Evolutionary conservation across 2,888 invertebrate species (phyloP).

Genomic region (Embidobia sp.): DNA sequence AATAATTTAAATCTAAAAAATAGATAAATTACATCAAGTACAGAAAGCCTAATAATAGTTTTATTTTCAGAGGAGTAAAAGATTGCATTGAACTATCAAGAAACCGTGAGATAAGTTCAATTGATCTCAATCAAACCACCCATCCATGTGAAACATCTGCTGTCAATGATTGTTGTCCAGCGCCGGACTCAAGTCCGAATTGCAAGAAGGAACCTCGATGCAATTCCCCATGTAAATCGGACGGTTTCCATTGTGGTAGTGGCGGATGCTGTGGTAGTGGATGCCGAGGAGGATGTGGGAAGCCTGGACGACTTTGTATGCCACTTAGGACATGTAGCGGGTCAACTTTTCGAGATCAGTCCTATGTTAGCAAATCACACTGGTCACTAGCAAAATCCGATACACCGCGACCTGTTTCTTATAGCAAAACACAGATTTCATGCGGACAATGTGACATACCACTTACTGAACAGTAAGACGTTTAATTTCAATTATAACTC

Average conservation of each 20-base stretch:
- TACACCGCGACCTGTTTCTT: slow-evolving; percentile 65
- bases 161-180: slow-evolving; percentile 70
- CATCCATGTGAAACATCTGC: no score
- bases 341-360: slow-evolving; percentile 67
- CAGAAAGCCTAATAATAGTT: no score
- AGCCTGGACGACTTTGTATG: slow-evolving; percentile 71
- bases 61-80: no score
- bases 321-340: slow-evolving; percentile 68
- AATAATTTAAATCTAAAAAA: no score
- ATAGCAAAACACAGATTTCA: slow-evolving; percentile 51
- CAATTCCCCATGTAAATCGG: slow-evolving; percentile 64
- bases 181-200: slow-evolving; percentile 65
- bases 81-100: no score
- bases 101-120: no score
- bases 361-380: slow-evolving; percentile 66
- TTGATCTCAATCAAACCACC: no score
- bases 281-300: slow-evolving; percentile 74
- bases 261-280: slow-evolving; percentile 75
- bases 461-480: slow-evolving; percentile 20
- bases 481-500: neutral
- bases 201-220: slow-evolving; percentile 64
- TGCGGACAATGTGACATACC: slow-evolving; percentile 13
- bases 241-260: slow-evolving; percentile 68
- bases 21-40: no score
- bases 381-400: slow-evolving; percentile 68